Conservation (phyloP, 1,140 invertebrate genomes). For the Lethocerus indicus region DNA sequence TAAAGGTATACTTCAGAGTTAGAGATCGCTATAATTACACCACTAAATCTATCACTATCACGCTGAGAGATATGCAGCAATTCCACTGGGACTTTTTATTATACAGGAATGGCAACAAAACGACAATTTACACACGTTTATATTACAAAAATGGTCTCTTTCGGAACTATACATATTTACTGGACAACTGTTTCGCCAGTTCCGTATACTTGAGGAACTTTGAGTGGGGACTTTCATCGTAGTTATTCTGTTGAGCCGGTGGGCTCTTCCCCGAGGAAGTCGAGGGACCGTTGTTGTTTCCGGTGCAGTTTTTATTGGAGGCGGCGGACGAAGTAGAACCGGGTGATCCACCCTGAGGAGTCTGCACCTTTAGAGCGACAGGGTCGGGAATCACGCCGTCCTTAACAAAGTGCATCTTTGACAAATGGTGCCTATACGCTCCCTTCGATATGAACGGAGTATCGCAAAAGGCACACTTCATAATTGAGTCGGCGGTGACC, state of each 20-base stretch:
- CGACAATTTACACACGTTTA: slow-evolving; percentile 5
- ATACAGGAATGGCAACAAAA: slow-evolving; percentile 18
- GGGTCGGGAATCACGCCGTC: slow-evolving; percentile 67
- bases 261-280: slow-evolving; percentile 23
- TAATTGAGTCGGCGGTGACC: slow-evolving; percentile 66
- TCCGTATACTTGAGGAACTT: slow-evolving; percentile 95
- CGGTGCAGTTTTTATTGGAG: slow-evolving; percentile 14
- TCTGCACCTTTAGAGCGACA: slow-evolving; percentile 38
- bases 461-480: slow-evolving; percentile 94
- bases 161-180: slow-evolving; percentile 68
- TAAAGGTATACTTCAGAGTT: slow-evolving; percentile 13
- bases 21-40: slow-evolving; percentile 15
- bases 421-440: slow-evolving; percentile 88
- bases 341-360: slow-evolving; percentile 21
- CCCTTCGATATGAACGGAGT: slow-evolving; percentile 92
- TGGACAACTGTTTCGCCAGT: slow-evolving; percentile 87
- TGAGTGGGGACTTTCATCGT: slow-evolving; percentile 85
- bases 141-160: slow-evolving; percentile 1
- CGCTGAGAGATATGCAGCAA: slow-evolving; percentile 15
- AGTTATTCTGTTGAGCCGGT: slow-evolving; percentile 28
- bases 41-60: slow-evolving; percentile 12
- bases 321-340: slow-evolving; percentile 21
- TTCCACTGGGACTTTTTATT: slow-evolving; percentile 11
- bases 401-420: slow-evolving; percentile 93
- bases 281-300: slow-evolving; percentile 16